Evolutionary conservation across 1,140 invertebrate species (phyloP).

Genomic region (Triops longicaudatus): DNA sequence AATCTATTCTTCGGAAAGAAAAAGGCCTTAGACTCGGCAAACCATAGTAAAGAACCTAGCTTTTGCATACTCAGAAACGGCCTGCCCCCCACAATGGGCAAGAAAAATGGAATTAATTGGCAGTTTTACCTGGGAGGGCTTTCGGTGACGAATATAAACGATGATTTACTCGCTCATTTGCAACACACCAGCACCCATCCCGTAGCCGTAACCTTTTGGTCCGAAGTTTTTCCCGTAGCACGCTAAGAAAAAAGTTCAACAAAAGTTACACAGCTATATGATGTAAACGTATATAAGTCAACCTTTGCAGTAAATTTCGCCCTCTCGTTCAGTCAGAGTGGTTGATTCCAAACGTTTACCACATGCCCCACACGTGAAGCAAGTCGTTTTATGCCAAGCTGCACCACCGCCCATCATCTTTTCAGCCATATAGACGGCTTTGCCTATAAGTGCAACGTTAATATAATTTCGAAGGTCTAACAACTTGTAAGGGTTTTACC

Average conservation of each 20-base stretch:
- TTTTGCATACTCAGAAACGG: background rate
- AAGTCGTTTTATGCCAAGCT: slow-evolving; percentile 39
- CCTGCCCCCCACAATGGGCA: background rate
- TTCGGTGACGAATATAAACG: background rate
- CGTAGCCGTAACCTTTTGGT: slow-evolving; percentile 38
- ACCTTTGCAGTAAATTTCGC: slow-evolving; percentile 45
- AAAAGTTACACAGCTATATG: background rate
- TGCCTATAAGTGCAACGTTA: slow-evolving; percentile 31
- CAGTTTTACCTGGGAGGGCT: slow-evolving; percentile 1
- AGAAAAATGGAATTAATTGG: slow-evolving; percentile 20
- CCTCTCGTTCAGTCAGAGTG: slow-evolving; percentile 44
- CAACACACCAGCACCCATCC: slow-evolving; percentile 34
- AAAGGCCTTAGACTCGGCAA: background rate
- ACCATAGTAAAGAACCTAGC: background rate
- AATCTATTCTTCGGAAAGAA: background rate
- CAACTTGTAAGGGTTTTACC: slow-evolving; percentile 26
- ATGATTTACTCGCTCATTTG: slow-evolving; percentile 27
- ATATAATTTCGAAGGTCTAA: background rate
- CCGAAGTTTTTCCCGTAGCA: slow-evolving; percentile 37
- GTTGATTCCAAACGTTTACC: slow-evolving; percentile 49
- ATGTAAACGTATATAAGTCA: background rate
- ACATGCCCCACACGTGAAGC: slow-evolving; percentile 40
- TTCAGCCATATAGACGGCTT: slow-evolving; percentile 43
- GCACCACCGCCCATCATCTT: slow-evolving; percentile 42
- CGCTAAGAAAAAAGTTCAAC: slow-evolving; percentile 32